Conservation (phyloP, 1,140 invertebrate genomes). For the Thrips palmi region DNA sequence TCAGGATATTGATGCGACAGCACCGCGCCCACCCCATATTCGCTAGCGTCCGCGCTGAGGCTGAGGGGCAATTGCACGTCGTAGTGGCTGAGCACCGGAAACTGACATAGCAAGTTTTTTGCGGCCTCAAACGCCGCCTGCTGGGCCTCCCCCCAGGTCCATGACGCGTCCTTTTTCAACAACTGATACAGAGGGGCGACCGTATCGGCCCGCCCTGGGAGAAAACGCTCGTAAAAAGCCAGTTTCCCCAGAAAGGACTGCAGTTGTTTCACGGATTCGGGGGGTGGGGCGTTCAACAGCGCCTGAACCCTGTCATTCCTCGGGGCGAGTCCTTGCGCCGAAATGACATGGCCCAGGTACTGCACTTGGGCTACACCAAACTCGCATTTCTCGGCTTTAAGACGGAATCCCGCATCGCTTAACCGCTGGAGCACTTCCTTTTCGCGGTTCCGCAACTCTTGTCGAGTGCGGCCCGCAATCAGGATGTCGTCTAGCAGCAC, state of each 20-base stretch:
- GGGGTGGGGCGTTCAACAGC: conserved; percentile 18
- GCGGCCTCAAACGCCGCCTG: conserved; percentile 10
- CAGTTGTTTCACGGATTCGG: conserved; percentile 20
- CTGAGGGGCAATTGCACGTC: conserved; percentile 15
- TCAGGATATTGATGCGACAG: conserved; percentile 15
- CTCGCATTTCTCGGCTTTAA: conserved; percentile 20
- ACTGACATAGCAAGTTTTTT: conserved; percentile 8
- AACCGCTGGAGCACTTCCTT: conserved; percentile 16
- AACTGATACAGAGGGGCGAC: conserved; percentile 19
- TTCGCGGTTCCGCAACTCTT: conserved; percentile 17
- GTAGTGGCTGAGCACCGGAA: conserved; percentile 19
- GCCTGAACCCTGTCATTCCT: conserved; percentile 21
- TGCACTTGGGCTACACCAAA: conserved; percentile 19
- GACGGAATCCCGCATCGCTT: conserved; percentile 15
- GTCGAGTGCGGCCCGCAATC: conserved; percentile 13
- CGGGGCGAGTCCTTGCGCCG: conserved; percentile 18
- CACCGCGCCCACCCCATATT: conserved; percentile 13
- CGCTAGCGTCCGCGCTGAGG: conserved; percentile 18
- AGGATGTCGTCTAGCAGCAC: conserved; percentile 20
- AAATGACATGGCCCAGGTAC: conserved; percentile 23
- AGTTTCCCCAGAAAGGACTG: conserved; percentile 25
- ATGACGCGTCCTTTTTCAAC: conserved; percentile 12
- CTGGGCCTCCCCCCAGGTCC: not conserved
- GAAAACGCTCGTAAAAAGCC: conserved; percentile 25
- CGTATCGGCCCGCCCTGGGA: conserved; percentile 19